A percentile compares a stretch with the other conserved stretches of the same genome.
phyloP scores from a whole-genome alignment of 1,140 invertebrate species.

The Rhopalosiphum maidis region DNA sequence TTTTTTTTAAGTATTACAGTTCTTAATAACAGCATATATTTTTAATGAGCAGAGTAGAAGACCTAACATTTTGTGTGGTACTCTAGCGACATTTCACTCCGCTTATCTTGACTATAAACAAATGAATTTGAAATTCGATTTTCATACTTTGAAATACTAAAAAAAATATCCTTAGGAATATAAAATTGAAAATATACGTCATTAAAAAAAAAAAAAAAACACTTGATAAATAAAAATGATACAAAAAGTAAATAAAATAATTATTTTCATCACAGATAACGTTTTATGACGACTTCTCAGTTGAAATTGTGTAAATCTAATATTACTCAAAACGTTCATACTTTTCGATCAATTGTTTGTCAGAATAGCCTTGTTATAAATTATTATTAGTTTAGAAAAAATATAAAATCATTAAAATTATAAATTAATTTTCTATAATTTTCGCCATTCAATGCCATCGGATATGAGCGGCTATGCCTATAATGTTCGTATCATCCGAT shows the following conservation, averaged over 20 bases:
- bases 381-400: not conserved
- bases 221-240: not conserved
- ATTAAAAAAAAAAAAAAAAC: not conserved
- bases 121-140: not conserved
- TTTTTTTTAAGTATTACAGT: not conserved
- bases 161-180: not conserved
- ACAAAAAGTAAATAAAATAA: not conserved
- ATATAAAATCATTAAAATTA: not conserved
- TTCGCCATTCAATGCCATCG: not conserved
- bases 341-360: not conserved
- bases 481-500: not conserved
- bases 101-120: not conserved
- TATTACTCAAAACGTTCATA: not conserved
- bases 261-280: not conserved
- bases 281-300: not conserved
- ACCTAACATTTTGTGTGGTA: not conserved
- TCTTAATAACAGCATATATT: not conserved
- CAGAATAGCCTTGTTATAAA: not conserved
- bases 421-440: not conserved
- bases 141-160: not conserved
- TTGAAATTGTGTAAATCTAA: not conserved
- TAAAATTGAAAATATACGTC: not conserved
- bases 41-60: not conserved
- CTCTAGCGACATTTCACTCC: not conserved
- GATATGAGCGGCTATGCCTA: not conserved